A percentile compares a stretch with the other conserved stretches of the same genome.
These are phyloP conservation scores for Seriola rivoliana DNA, from an alignment of 2,113 vertebrate genomes.

Conservation along the genomic window DNA sequence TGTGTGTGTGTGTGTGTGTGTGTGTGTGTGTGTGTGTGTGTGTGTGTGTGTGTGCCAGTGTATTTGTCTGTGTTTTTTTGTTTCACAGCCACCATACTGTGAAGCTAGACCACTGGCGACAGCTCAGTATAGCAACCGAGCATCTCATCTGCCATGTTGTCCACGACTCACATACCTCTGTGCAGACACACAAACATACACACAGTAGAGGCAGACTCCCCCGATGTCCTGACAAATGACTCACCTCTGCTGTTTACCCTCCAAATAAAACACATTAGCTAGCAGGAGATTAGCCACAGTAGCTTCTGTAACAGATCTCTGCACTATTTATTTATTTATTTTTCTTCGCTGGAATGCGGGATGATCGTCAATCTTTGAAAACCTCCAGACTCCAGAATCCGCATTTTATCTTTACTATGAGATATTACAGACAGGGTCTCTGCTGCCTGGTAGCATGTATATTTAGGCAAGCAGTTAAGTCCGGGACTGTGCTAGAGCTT, in stretches of 20 bases:
- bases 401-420: slow-evolving; percentile 15
- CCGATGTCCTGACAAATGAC: slow-evolving; percentile 50
- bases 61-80: slow-evolving; percentile 24
- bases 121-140: slow-evolving; percentile 47
- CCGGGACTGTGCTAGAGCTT: slow-evolving; percentile 3
- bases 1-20: background rate
- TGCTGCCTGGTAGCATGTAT: slow-evolving; percentile 9
- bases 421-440: slow-evolving; percentile 26
- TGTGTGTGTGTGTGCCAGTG: background rate
- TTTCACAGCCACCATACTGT: slow-evolving; percentile 25
- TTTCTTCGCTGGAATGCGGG: slow-evolving; percentile 23
- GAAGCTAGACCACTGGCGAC: slow-evolving; percentile 42
- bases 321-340: background rate
- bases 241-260: slow-evolving; percentile 62
- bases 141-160: slow-evolving; percentile 40
- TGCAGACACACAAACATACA: slow-evolving; percentile 35
- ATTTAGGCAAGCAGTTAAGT: slow-evolving; percentile 42
- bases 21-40: background rate
- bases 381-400: background rate
- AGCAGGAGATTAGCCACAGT: slow-evolving; percentile 44
- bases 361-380: slow-evolving; percentile 27
- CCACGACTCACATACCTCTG: slow-evolving; percentile 39
- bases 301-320: slow-evolving; percentile 47
- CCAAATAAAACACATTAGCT: slow-evolving; percentile 68
- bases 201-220: slow-evolving; percentile 19